Conservation (phyloP, 2,113 vertebrate species). For the Pachypanchax playfairii region DNA sequence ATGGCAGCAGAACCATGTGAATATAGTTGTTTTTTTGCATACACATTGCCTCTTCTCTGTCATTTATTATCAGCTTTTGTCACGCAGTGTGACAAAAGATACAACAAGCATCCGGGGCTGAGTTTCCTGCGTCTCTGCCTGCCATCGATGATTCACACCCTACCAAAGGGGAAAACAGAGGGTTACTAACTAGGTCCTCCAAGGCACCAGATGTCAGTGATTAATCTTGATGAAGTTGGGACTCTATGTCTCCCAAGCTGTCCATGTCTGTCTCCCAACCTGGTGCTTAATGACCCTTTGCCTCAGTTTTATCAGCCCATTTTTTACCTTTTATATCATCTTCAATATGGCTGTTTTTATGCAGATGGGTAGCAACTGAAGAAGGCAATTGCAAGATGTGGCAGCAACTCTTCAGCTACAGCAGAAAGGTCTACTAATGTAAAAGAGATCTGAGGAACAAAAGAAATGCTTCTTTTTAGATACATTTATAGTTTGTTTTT, state of each 20-base stretch:
- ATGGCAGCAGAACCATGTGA: conserved; percentile 6
- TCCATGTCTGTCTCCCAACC: conserved; percentile 67
- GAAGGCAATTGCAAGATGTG: conserved; percentile 5
- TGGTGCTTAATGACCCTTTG: conserved; percentile 75
- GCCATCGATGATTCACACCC: conserved; percentile 74
- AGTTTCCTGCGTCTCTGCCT: conserved; percentile 58
- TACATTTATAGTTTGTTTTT: not conserved
- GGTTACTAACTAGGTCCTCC: conserved; percentile 78
- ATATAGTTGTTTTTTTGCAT: conserved; percentile 24
- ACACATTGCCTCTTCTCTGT: conserved; percentile 30
- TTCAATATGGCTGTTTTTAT: conserved; percentile 53
- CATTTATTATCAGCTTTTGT: conserved; percentile 58
- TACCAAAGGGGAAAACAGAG: conserved; percentile 65
- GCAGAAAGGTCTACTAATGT: not conserved
- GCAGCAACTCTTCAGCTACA: conserved; percentile 7
- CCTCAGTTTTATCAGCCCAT: conserved; percentile 69
- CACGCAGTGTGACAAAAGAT: conserved; percentile 70
- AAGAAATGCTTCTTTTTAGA: not conserved
- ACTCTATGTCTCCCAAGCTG: conserved; percentile 66
- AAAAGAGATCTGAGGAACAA: conserved; percentile 6
- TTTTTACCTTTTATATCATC: conserved; percentile 67
- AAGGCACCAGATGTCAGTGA: conserved; percentile 78
- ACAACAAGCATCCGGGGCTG: conserved; percentile 58
- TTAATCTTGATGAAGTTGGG: conserved; percentile 78
- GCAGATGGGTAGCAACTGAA: conserved; percentile 45